Evolutionary conservation across 2,113 vertebrate species (phyloP), one percentile per base, ranked within the genome.

Genomic region (Cyprichromis sp.): DNA sequence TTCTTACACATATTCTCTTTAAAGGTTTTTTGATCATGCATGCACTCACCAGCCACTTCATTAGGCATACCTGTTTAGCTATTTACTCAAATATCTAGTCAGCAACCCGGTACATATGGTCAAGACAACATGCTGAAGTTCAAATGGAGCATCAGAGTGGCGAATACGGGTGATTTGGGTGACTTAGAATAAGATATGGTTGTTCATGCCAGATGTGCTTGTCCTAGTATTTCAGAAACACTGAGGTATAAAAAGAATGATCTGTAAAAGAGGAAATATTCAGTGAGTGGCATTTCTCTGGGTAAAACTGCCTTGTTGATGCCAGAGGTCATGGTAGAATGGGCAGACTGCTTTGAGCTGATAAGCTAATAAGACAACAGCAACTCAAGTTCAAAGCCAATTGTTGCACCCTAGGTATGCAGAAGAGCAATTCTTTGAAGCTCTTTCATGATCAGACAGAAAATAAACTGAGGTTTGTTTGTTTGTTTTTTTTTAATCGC

Each of bases 121-220:
- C 68, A 5, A 47, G 14, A 17, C 40, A 11, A 29, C 40, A 10
- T 29, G 40, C 24, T 29, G 24, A 76, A 29, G 68, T 29, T 76
- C 42, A 47, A 47, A 47, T 1, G 40, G 40, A 76, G 42, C 24
- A 76, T 76, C 42, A 76, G 3, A 5, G 9, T 47, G 71, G 9
- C 0, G 1, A 76, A 47, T 7, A 29, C 16, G 24, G 42, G 0
- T 47, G 16, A 29, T 47, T 29, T 76, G 24, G 45, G 24, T 47
- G 24, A 29, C 24, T 47, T 29, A 1, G 42, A 47, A 47, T 29
- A 19, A 17, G 14, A 19, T 29, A 17, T 19, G 21, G 24, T 12
- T 76, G 40, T 76, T 76, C 14, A 47, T 76, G 42, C 16, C 42
- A 47, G 71, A 47, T 29, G 26, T 29, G 42, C 2, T 76, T 29